A percentile compares a stretch with the other conserved stretches of the same genome.
These are phyloP conservation scores for Harpagoxenus sublaevis DNA, from an alignment of 2,888 invertebrate species.

Conservation along the genomic window DNA sequence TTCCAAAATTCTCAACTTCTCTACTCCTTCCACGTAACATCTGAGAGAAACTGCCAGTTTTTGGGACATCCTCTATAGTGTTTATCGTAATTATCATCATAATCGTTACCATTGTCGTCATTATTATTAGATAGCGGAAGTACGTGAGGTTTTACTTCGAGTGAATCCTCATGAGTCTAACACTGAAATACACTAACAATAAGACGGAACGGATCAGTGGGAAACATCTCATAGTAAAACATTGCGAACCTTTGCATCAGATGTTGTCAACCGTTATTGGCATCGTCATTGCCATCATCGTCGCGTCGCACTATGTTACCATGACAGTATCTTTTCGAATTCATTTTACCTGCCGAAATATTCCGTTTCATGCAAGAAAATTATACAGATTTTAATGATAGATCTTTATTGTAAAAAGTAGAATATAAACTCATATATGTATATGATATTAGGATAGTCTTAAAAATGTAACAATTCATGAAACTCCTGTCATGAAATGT, in stretches of 20 bases:
- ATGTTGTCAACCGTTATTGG: background rate
- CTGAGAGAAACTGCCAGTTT: conserved; percentile 37
- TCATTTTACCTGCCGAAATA: conserved; percentile 1
- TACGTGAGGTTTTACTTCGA: background rate
- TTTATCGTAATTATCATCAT: background rate
- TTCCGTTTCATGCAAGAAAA: conserved; percentile 10
- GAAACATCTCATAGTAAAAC: conserved; percentile 8
- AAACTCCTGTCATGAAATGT: conserved; percentile 24
- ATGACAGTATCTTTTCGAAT: conserved; percentile 17
- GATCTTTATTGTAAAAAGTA: conserved; percentile 51
- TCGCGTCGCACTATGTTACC: background rate
- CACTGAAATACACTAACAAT: background rate
- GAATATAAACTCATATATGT: conserved; percentile 51
- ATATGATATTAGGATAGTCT: conserved; percentile 42
- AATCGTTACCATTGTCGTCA: conserved; percentile 4
- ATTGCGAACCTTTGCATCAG: background rate
- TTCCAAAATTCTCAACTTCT: conserved; percentile 29
- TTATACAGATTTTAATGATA: conserved; percentile 46
- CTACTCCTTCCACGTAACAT: background rate
- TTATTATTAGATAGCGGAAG: background rate
- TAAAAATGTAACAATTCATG: conserved; percentile 37
- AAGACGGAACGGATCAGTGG: background rate
- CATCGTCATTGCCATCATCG: background rate
- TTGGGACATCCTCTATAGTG: conserved; percentile 50
- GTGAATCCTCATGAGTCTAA: background rate